Evolutionary conservation across 2,797 vertebrate species (phyloP), one percentile per base, ranked within the genome.

Genomic region (Monodelphis domestica): DNA sequence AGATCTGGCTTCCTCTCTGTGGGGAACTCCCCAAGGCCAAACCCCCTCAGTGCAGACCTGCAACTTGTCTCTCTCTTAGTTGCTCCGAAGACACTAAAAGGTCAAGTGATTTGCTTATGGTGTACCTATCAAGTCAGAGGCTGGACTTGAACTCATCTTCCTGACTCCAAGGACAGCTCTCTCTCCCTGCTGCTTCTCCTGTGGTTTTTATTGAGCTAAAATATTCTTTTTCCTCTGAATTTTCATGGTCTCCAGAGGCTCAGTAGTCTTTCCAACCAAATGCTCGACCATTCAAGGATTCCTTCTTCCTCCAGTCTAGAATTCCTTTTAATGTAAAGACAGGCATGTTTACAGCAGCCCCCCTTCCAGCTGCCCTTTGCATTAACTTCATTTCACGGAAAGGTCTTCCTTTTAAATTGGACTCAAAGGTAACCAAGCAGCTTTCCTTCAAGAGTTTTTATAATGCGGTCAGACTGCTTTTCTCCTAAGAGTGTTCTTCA

Each of bases 241-340:
- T 24, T 54, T 90, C 30, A 5, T 7, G 1, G 17, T 55, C 54
- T 28, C 33, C 53, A 10, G 70, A 57, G 53, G 90, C 45, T 93
- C 57, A 54, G 45, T 54, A 51, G 54, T 33, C 52, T 54, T 90
- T 90, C 59, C 50, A 33, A 54, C 54, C 50, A 90, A 30, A 53
- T 90, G 54, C 50, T 63, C 95, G 78, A 88, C 55, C 91, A 91
- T 88, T 50, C 45, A 91, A 91, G 28, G 24, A 54, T 70, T 63
- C 2, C 29, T 55, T 45, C 87, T 28, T 56, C 63, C 92, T 90
- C 53, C 57, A 70, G 9, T 93, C n/a, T 53, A 90, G 45, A n/a
- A 70, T 50, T 4, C 51, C 50, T 21, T 91, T 53, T 93, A 45
- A 59, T 26, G 29, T 84, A 93, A 91, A 6, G 3, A 91, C n/a